A percentile compares a stretch with the other conserved stretches of the same genome.
Conservation (phyloP, 2,888 invertebrate genomes). For the Drosophila fungiperda region DNA sequence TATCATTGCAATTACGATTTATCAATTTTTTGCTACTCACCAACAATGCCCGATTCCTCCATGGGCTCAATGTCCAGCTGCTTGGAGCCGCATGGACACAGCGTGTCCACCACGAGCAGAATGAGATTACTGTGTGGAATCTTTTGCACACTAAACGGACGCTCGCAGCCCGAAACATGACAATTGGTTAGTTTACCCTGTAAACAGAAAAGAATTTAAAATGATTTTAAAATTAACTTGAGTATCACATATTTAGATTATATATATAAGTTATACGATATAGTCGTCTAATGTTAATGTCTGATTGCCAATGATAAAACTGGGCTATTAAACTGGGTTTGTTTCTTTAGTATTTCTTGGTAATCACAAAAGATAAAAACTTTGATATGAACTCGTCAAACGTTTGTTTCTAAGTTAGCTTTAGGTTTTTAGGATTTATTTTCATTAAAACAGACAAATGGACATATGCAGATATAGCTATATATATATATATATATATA, state of each 20-base stretch:
- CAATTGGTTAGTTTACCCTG: slow-evolving; percentile 94
- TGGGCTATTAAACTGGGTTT: neutral
- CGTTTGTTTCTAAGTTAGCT: too few species aligned
- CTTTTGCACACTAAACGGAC: slow-evolving; percentile 96
- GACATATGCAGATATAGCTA: too few species aligned
- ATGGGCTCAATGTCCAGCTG: slow-evolving; percentile 92
- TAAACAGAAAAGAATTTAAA: neutral
- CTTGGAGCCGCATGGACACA: slow-evolving; percentile 95
- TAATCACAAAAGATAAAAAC: neutral
- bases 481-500: too few species aligned
- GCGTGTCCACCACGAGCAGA: slow-evolving; percentile 93
- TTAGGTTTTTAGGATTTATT: too few species aligned
- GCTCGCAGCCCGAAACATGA: slow-evolving; percentile 94
- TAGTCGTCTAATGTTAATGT: neutral
- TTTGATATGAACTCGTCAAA: too few species aligned
- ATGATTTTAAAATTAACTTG: neutral
- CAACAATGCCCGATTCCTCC: slow-evolving; percentile 88
- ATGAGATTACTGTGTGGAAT: slow-evolving; percentile 96
- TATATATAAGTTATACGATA: neutral
- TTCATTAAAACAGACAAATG: too few species aligned
- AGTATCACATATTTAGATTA: neutral
- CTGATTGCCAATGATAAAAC: too few species aligned
- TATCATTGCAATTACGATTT: neutral
- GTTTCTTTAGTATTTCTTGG: neutral
- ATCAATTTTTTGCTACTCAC: slow-evolving; percentile 59